phyloP scores from a whole-genome alignment of 2,797 vertebrate species.

The Prionace glauca region DNA sequence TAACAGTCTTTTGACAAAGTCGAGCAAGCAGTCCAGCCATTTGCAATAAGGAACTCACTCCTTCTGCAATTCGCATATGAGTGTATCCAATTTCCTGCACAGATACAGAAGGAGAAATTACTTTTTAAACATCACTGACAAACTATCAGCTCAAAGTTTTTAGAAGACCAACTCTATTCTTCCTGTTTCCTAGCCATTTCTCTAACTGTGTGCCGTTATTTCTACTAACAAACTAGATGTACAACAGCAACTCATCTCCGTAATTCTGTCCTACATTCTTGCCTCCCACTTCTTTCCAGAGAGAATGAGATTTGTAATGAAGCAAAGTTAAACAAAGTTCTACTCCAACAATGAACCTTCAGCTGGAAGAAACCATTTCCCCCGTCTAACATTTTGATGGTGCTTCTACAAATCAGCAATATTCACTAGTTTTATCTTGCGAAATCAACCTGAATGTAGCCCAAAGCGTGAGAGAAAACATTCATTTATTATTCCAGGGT shows the following conservation, averaged over 20 bases:
- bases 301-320: neutral
- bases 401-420: neutral
- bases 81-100: constrained; percentile 91
- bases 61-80: constrained; percentile 85
- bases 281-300: neutral
- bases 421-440: neutral
- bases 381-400: neutral
- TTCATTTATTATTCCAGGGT: no score
- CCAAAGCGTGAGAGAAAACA: neutral
- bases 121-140: neutral
- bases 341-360: neutral
- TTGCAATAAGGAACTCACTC: constrained; percentile 87
- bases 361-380: neutral
- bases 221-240: neutral
- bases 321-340: neutral
- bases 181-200: neutral
- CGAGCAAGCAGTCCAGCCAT: constrained; percentile 85
- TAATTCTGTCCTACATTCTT: neutral
- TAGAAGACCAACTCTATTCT: neutral
- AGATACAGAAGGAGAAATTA: neutral
- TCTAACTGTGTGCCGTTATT: neutral
- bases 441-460: neutral
- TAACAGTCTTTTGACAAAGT: constrained; percentile 83
- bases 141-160: neutral
- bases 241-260: neutral